Evolutionary conservation across 1,140 invertebrate genomes (phyloP).

Genomic region (Capitella teleta): DNA sequence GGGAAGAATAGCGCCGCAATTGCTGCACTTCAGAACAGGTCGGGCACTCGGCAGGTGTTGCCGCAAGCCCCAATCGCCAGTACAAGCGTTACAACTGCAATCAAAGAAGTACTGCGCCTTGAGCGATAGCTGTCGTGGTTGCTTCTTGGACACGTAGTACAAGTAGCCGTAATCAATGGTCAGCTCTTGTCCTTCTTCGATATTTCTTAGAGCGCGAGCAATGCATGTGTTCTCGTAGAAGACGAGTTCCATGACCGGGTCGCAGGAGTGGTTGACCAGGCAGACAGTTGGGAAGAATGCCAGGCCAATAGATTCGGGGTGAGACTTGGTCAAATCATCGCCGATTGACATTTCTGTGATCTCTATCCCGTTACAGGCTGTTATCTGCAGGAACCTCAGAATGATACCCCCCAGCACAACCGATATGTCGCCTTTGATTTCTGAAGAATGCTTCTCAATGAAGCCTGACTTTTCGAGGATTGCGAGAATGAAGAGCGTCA

Average conservation of each 20-base stretch:
- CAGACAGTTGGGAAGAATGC: slow-evolving; percentile 76
- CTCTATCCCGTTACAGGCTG: slow-evolving; percentile 89
- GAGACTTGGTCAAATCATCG: slow-evolving; percentile 41
- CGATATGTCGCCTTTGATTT: not conserved
- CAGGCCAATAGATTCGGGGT: slow-evolving; percentile 57
- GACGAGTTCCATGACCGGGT: slow-evolving; percentile 75
- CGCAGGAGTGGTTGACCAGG: slow-evolving; percentile 85
- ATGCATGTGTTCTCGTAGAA: slow-evolving; percentile 53
- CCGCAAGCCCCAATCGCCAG: slow-evolving; percentile 69
- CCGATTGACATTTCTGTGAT: slow-evolving; percentile 58
- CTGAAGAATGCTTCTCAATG: not conserved
- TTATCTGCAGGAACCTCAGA: slow-evolving; percentile 66
- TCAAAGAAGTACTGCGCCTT: slow-evolving; percentile 75
- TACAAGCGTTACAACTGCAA: slow-evolving; percentile 71
- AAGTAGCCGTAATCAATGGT: slow-evolving; percentile 85
- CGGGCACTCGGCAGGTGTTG: slow-evolving; percentile 51
- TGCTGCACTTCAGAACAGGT: slow-evolving; percentile 17
- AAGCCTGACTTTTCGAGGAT: slow-evolving; percentile 4
- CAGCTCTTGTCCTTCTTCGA: slow-evolving; percentile 57
- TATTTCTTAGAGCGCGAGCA: slow-evolving; percentile 15
- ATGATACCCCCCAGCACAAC: slow-evolving; percentile 60
- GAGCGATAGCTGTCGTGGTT: slow-evolving; percentile 55
- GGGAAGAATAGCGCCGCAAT: slow-evolving; percentile 34
- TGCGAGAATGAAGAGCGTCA: slow-evolving; percentile 5
- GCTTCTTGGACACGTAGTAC: slow-evolving; percentile 58